A percentile compares a stretch with the other conserved stretches of the same genome.
phyloP scores from a whole-genome alignment of 37 sponge, comb jelly and placozoan genomes.

The Halichondria panicea region DNA sequence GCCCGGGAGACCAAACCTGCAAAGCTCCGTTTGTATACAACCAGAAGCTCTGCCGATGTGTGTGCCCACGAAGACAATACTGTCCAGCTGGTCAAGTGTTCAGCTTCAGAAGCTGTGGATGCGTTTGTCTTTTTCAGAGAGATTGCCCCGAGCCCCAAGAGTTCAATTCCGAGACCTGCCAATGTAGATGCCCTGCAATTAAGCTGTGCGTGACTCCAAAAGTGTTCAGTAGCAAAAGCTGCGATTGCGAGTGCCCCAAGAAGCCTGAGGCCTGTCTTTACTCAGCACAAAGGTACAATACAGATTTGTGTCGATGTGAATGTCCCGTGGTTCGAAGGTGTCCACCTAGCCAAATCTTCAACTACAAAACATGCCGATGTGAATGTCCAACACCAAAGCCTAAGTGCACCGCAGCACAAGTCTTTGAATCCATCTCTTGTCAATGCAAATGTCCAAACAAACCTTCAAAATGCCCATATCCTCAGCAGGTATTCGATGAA shows the following conservation, averaged over 20 bases:
- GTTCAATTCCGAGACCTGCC: constrained; percentile 30
- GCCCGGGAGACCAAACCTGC: neutral
- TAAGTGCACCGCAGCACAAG: neutral
- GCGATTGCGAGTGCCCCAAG: constrained; percentile 23
- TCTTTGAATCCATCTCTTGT: neutral
- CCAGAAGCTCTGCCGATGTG: neutral
- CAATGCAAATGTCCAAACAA: constrained; percentile 9
- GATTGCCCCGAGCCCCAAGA: neutral
- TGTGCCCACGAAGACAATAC: neutral
- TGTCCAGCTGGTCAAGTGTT: constrained; percentile 3
- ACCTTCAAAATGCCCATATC: neutral
- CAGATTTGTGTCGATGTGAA: neutral
- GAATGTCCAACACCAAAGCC: constrained; percentile 20
- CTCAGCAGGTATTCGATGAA: constrained; percentile 4
- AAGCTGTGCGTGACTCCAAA: neutral
- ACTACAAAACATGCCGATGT: constrained; percentile 27
- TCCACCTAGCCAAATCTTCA: no score
- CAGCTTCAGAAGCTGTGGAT: neutral
- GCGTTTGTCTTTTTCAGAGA: neutral
- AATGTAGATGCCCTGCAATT: constrained; percentile 13
- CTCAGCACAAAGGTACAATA: neutral
- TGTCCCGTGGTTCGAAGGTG: neutral
- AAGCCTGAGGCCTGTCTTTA: neutral
- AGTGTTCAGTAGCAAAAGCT: constrained; percentile 7
- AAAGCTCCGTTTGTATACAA: neutral